phyloP scores from a whole-genome alignment of 2,797 vertebrate species.

The Manis pentadactyla region DNA sequence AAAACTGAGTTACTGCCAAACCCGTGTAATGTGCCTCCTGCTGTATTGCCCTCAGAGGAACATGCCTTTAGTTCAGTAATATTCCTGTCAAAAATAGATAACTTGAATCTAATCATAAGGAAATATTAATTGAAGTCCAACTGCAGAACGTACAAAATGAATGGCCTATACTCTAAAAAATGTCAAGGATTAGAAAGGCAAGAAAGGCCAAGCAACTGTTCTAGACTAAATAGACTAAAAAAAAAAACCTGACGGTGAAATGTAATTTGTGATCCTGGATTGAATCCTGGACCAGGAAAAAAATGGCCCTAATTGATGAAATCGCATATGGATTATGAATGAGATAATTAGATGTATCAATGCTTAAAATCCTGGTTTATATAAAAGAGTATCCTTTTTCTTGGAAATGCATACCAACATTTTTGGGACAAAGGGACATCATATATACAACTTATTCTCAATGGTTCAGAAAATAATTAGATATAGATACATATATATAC shows the following conservation, averaged over 20 bases:
- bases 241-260: not conserved
- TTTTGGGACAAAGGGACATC: not conserved
- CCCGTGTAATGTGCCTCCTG: not conserved
- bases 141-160: not conserved
- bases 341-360: not conserved
- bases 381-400: not conserved
- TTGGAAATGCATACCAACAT: not conserved
- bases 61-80: not conserved
- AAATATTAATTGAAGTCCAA: not conserved
- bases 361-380: not conserved
- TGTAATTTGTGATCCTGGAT: not conserved
- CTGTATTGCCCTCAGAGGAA: not conserved
- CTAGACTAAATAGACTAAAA: conserved; percentile 16
- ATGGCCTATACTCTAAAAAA: not conserved
- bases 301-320: not conserved
- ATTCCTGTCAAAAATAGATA: not conserved
- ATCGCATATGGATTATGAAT: conserved; percentile 29
- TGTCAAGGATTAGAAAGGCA: not conserved
- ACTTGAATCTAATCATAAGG: not conserved
- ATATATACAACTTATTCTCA: not conserved
- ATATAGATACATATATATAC: not conserved
- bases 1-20: not conserved
- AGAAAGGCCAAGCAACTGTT: not conserved
- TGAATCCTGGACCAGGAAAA: not conserved
- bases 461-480: not conserved